Percentiles rank a stretch among this genome's conserved stretches.
These are phyloP conservation scores for Perca schrenkii DNA, from an alignment of 2,113 vertebrate species.

Conservation along the genomic window DNA sequence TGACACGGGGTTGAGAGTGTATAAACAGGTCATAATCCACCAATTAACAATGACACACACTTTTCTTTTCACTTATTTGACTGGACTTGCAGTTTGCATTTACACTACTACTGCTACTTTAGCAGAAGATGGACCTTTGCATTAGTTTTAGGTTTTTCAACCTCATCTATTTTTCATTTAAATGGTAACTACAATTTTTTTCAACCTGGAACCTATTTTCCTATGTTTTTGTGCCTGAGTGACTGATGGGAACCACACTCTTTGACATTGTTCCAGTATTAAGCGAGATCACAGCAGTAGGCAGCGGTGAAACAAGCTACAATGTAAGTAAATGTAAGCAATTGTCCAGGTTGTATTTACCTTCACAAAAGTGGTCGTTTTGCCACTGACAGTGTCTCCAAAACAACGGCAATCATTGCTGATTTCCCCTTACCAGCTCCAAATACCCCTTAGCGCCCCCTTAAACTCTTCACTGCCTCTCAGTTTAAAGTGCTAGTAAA, in stretches of 20 bases:
- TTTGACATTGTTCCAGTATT: too few species aligned
- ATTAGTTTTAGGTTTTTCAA: background rate
- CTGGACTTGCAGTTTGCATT: background rate
- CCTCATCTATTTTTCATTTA: background rate
- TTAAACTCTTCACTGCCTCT: slow-evolving; percentile 5
- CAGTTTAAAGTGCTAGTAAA: background rate
- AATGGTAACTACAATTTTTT: background rate
- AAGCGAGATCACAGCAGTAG: too few species aligned
- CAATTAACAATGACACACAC: too few species aligned
- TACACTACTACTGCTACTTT: background rate
- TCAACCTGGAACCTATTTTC: too few species aligned
- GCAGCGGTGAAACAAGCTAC: too few species aligned
- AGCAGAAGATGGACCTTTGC: too few species aligned
- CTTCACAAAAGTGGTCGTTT: too few species aligned
- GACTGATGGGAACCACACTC: too few species aligned
- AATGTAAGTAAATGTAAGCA: too few species aligned
- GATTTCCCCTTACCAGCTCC: background rate
- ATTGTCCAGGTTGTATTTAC: too few species aligned
- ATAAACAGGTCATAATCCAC: background rate
- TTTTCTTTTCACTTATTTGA: background rate
- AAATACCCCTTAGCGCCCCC: background rate
- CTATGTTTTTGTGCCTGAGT: too few species aligned
- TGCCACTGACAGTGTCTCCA: background rate
- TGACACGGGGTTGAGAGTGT: background rate
- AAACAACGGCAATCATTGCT: background rate